These are phyloP conservation scores for Drosophila buzzatii DNA, from an alignment of 2,888 invertebrate species.

Conservation along the genomic window DNA sequence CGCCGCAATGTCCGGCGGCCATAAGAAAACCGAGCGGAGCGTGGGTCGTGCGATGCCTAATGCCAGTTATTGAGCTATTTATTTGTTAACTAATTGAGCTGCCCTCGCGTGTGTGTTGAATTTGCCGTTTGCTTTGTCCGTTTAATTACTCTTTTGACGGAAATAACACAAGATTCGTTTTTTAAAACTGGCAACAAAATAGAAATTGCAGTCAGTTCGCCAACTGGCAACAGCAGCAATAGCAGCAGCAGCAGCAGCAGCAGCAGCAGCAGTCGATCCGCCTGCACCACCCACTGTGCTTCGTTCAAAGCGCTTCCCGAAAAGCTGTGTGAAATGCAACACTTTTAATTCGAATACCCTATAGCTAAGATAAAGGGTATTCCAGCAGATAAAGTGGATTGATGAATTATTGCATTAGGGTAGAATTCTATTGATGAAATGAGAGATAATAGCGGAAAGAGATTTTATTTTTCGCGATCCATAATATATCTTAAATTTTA, in stretches of 20 bases:
- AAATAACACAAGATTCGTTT: slow-evolving; percentile 76
- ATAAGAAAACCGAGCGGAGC: slow-evolving; percentile 32
- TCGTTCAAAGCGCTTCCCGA: background rate
- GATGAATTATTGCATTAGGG: no score
- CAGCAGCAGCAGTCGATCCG: background rate
- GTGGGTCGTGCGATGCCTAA: slow-evolving; percentile 1
- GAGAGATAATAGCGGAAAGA: no score
- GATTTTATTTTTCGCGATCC: no score
- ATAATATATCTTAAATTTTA: no score
- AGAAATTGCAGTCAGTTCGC: slow-evolving; percentile 41
- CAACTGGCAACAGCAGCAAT: slow-evolving; percentile 4
- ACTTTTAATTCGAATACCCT: slow-evolving; percentile 11
- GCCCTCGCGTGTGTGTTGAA: slow-evolving; percentile 63
- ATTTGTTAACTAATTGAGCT: slow-evolving; percentile 4
- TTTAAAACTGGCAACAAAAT: slow-evolving; percentile 60
- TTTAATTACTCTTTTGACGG: slow-evolving; percentile 80
- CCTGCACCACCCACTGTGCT: background rate
- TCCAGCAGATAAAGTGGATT: background rate
- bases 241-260: background rate
- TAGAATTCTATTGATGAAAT: no score
- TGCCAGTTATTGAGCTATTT: background rate
- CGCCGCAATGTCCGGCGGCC: slow-evolving; percentile 49
- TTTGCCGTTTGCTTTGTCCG: slow-evolving; percentile 72
- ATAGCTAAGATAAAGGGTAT: background rate
- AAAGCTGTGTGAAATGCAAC: slow-evolving; percentile 39